phyloP scores from a whole-genome alignment of 2,797 vertebrate genomes.

The Apogon talboti region DNA sequence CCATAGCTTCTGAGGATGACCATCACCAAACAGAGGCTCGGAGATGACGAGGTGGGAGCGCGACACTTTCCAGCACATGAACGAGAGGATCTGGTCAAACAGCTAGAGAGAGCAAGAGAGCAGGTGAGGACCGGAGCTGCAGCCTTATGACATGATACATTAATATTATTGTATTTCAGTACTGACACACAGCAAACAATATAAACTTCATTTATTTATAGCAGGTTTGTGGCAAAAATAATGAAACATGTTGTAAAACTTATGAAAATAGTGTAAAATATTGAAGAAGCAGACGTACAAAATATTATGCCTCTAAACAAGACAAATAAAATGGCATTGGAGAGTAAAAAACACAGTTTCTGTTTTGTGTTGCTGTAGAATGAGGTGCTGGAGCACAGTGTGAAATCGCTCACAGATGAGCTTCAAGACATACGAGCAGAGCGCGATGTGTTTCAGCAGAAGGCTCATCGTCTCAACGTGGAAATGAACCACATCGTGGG shows the following conservation, averaged over 20 bases:
- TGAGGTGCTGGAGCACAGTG: slow-evolving; percentile 90
- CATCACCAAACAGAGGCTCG: slow-evolving; percentile 95
- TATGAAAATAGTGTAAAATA: neutral
- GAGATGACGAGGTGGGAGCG: slow-evolving; percentile 93
- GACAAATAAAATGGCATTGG: too few relatives aligned
- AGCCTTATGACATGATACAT: too few relatives aligned
- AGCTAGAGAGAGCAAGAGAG: slow-evolving; percentile 91
- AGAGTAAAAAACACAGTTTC: neutral
- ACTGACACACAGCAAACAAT: too few relatives aligned
- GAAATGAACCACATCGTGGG: slow-evolving; percentile 95
- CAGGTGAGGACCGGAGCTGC: slow-evolving; percentile 82
- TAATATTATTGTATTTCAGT: too few relatives aligned
- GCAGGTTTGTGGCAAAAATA: neutral
- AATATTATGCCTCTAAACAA: neutral
- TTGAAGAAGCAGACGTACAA: neutral
- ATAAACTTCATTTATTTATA: neutral
- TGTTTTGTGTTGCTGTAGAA: slow-evolving; percentile 81
- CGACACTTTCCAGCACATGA: slow-evolving; percentile 96
- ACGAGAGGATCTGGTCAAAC: slow-evolving; percentile 93
- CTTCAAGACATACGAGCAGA: slow-evolving; percentile 94
- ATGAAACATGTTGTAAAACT: too few relatives aligned
- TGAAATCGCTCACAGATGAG: slow-evolving; percentile 92
- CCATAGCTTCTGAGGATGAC: slow-evolving; percentile 95
- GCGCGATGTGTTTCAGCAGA: slow-evolving; percentile 93
- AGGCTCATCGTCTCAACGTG: slow-evolving; percentile 92